These are phyloP conservation scores for Silurus aristotelis DNA, from an alignment of 2,797 vertebrate species.

Conservation along the genomic window DNA sequence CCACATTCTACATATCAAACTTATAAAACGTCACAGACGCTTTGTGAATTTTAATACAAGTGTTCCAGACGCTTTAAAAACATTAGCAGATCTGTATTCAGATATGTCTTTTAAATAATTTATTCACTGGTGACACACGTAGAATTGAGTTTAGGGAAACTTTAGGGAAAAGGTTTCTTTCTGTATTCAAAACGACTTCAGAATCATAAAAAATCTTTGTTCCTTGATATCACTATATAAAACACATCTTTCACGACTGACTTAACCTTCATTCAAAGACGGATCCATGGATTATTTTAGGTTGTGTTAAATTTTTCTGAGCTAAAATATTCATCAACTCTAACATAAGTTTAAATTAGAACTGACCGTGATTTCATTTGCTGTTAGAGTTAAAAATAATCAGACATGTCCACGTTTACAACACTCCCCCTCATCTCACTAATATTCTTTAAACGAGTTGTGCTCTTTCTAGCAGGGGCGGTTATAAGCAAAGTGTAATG, in stretches of 20 bases:
- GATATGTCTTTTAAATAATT: not conserved
- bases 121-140: not conserved
- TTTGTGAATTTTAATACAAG: constrained; percentile 4
- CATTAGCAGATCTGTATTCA: not conserved
- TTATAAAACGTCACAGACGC: not conserved
- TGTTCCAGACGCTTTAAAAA: not conserved
- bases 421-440: not conserved
- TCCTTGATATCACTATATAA: constrained; percentile 21
- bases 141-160: not conserved
- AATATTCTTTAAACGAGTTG: constrained; percentile 27
- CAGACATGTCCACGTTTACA: not conserved
- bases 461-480: constrained; percentile 29
- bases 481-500: constrained; percentile 33
- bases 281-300: constrained; percentile 19
- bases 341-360: not conserved
- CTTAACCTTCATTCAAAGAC: not conserved
- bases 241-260: not conserved
- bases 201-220: constrained; percentile 26
- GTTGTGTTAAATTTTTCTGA: not conserved
- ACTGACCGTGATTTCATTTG: not conserved
- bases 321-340: not conserved
- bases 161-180: not conserved
- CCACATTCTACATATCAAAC: not conserved
- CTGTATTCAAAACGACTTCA: constrained; percentile 4
- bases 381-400: constrained; percentile 4